Evolutionary conservation across 1,140 invertebrate species (phyloP), one percentile per base, ranked within the genome.

Genomic region (Macrobrachium rosenbergii): DNA sequence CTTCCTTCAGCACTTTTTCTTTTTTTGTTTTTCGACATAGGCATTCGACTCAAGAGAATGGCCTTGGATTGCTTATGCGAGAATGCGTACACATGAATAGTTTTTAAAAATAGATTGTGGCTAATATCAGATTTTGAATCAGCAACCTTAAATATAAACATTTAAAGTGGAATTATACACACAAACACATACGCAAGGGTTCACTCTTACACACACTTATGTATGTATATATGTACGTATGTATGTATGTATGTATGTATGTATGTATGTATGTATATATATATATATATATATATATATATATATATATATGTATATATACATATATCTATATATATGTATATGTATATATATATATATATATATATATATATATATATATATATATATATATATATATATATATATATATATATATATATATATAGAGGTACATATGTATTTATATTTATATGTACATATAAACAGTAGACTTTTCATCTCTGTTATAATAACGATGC

Each of bases 251-350:
- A 58, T 79, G 45, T 79, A n/a, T 79, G 45, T 79, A 58, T 79
- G 45, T 79, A 58, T 79, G 45, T 79, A 58, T 79, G 45, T 78
- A 58, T 78, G 45, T 78, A 58, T 78, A 58, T 78, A 58, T 78
- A 58, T 78, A 58, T 78, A 58, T n/a, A n/a, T n/a, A n/a, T n/a
- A n/a, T n/a, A n/a, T n/a, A n/a, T n/a, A n/a, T n/a, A n/a, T 77
- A 52, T 77, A 28, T 77, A 52, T 77, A 28, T 77, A 52, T 77
- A 28, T 77, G 37, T 77, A 28, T 77, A 45, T 77, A 37, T 77
- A 45, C 37, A 37, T 77, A 45, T 77, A 37, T n/a, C n/a, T 19
- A 19, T 78, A 23, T 52, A 59, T 78, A 58, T 52, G 23, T 52
- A 21, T 19, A 58, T 78, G 17, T 52, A 23, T 59, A n/a, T 79